Conservation (phyloP, 2,113 vertebrate genomes). For the Lasiurus borealis region DNA sequence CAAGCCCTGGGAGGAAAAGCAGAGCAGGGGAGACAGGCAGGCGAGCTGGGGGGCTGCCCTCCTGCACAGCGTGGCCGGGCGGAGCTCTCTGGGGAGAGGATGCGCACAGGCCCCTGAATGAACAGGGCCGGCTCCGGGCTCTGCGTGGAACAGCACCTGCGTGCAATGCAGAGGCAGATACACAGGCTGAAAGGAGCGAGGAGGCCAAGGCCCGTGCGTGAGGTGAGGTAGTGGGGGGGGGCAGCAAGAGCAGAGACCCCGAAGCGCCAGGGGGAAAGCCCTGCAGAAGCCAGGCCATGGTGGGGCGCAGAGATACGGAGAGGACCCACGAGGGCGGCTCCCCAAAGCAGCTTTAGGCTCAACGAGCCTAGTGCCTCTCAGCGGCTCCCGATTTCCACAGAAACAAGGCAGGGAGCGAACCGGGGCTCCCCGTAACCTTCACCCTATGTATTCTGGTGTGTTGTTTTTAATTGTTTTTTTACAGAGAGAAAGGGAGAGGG, state of each 20-base stretch:
- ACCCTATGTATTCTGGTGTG: no score
- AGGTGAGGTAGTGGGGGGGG: no score
- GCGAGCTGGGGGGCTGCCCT: neutral
- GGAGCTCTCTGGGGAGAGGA: neutral
- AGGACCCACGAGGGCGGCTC: neutral
- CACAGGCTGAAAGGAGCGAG: no score
- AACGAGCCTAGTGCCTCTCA: fast-evolving
- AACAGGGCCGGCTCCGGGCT: no score
- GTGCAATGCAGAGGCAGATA: no score
- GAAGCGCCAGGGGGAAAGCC: fast-evolving
- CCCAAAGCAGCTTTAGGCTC: fast-evolving
- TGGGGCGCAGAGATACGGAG: fast-evolving
- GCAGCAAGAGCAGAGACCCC: neutral
- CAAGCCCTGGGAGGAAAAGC: no score
- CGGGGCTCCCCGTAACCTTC: no score
- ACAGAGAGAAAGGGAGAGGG: no score
- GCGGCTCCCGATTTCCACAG: neutral
- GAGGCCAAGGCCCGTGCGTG: no score
- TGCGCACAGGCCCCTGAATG: fast-evolving
- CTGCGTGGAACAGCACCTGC: neutral
- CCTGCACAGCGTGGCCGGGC: fast-evolving
- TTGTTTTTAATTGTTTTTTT: no score
- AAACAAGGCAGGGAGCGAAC: fast-evolving
- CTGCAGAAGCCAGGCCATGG: neutral
- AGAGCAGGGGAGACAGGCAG: no score